These are phyloP conservation scores for Calephelis nemesis DNA, from an alignment of 1,140 invertebrate genomes.

Conservation along the genomic window DNA sequence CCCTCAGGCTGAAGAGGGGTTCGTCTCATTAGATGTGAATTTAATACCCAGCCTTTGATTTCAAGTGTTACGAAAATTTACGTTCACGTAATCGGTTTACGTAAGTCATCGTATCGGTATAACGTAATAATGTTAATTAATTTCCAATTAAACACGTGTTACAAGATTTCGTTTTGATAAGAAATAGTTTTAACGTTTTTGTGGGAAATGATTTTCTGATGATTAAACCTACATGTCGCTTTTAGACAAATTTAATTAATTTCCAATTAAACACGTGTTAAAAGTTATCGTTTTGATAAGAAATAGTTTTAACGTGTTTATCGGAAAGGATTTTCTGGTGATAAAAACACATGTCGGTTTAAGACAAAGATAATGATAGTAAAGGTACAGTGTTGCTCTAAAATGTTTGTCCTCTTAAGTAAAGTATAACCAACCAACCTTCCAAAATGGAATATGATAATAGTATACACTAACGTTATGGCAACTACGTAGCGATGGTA, in stretches of 20 bases:
- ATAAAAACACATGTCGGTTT: neutral
- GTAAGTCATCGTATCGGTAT: neutral
- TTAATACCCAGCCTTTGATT: constrained; percentile 15
- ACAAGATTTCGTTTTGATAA: neutral
- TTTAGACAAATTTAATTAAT: neutral
- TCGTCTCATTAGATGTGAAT: constrained; percentile 12
- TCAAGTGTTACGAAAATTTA: constrained; percentile 1
- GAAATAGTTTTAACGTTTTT: too few species aligned
- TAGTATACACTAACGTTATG: neutral
- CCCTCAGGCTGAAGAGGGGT: constrained; percentile 12
- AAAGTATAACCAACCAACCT: neutral
- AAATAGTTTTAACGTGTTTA: too few species aligned
- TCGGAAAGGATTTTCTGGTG: neutral
- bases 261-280: neutral
- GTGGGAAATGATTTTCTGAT: neutral
- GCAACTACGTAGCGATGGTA: too few species aligned
- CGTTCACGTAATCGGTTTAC: constrained; percentile 1
- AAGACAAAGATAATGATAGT: too few species aligned
- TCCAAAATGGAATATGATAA: neutral
- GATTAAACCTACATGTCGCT: neutral
- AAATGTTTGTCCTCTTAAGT: too few species aligned
- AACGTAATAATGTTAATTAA: neutral
- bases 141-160: neutral
- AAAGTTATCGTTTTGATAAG: neutral
- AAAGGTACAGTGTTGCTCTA: too few species aligned